phyloP scores from a whole-genome alignment of 2,797 vertebrate species.

The Melanotaenia nigrans region DNA sequence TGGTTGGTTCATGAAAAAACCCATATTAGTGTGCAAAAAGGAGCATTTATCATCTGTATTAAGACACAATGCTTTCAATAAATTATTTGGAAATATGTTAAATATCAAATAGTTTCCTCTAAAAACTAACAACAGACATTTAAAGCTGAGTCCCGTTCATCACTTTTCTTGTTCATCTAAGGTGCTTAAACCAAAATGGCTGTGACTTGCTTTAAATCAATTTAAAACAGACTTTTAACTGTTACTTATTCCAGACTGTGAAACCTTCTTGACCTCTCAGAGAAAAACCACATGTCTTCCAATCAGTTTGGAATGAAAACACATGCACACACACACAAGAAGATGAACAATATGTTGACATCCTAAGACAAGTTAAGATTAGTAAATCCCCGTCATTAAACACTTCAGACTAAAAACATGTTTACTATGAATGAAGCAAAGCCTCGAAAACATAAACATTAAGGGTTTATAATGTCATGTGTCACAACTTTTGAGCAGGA shows the following conservation, averaged over 20 bases:
- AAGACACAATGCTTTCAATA: neutral
- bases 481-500: neutral
- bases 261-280: conserved; percentile 21
- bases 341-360: conserved; percentile 4
- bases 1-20: neutral
- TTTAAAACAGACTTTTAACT: conserved; percentile 14
- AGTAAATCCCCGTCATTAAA: conserved; percentile 3
- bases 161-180: neutral
- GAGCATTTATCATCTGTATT: too few species aligned
- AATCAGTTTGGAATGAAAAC: conserved; percentile 17
- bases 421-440: neutral
- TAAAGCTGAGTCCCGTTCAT: neutral
- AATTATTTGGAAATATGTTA: neutral
- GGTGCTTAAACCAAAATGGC: conserved; percentile 3
- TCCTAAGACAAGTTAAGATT: conserved; percentile 3
- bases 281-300: conserved; percentile 28
- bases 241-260: conserved; percentile 17
- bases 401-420: neutral
- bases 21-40: too few species aligned
- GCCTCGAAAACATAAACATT: neutral
- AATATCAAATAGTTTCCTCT: neutral
- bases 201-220: conserved; percentile 1
- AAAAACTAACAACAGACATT: neutral
- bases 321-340: neutral
- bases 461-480: neutral